Conservation (phyloP, 2,113 vertebrate species). For the Nothoprocta pentlandii region DNA sequence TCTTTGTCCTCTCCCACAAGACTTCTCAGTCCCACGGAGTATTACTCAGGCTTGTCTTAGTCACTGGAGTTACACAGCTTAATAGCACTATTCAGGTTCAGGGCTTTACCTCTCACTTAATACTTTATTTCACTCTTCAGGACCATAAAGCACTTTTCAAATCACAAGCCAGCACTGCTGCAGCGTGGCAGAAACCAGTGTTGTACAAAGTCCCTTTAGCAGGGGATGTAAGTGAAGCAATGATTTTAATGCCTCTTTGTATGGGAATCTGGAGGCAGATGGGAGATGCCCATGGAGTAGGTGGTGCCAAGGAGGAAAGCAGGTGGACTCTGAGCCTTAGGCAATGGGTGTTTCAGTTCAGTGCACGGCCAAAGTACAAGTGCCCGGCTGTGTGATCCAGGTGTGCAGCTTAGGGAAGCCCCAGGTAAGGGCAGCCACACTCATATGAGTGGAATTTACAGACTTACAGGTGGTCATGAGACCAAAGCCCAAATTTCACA, state of each 20-base stretch:
- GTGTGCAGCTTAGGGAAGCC: no score
- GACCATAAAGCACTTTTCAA: conserved; percentile 63
- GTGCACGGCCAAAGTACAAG: background rate
- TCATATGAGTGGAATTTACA: background rate
- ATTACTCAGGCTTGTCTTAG: conserved; percentile 32
- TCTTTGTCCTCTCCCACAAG: conserved; percentile 30
- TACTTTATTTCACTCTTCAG: conserved; percentile 60
- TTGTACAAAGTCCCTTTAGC: background rate
- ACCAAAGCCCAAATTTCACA: background rate
- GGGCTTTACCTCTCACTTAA: conserved; percentile 45
- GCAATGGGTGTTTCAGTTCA: background rate
- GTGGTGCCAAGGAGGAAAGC: background rate
- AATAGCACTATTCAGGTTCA: conserved; percentile 50
- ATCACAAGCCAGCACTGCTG: conserved; percentile 33
- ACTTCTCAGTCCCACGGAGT: conserved; percentile 16
- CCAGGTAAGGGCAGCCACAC: background rate
- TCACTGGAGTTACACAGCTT: conserved; percentile 43
- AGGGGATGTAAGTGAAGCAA: background rate
- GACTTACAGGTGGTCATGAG: accelerated
- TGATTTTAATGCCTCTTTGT: conserved; percentile 18
- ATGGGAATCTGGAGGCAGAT: background rate
- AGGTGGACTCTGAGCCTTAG: accelerated
- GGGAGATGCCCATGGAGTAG: background rate
- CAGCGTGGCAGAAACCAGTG: conserved; percentile 29
- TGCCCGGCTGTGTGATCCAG: background rate